phyloP scores from a whole-genome alignment of 35 echinoderm and acorn worm genomes.

The Heliocidaris tuberculata region DNA sequence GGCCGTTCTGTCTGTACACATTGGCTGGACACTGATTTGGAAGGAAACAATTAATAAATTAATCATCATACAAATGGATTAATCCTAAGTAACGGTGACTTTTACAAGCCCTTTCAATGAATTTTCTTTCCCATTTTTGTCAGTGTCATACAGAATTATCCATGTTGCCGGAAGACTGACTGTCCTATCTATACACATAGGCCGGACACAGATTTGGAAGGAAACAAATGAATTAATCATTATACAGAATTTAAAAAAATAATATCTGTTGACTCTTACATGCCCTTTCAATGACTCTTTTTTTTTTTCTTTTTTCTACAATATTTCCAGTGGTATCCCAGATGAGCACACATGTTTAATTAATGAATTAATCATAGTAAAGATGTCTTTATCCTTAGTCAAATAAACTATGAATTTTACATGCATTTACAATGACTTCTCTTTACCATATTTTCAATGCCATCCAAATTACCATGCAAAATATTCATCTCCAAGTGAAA shows the following conservation, averaged over 20 bases:
- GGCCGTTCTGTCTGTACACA: conserved; percentile 92
- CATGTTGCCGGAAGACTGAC: conserved; percentile 55
- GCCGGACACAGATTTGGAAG: conserved; percentile 68
- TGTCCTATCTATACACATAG: conserved; percentile 95
- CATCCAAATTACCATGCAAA: too few species aligned
- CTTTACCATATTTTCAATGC: too few species aligned
- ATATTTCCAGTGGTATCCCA: too few species aligned
- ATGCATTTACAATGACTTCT: not conserved
- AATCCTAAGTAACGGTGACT: too few species aligned
- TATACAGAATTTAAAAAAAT: not conserved
- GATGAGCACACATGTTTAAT: not conserved
- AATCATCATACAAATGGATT: not conserved
- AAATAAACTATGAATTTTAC: not conserved
- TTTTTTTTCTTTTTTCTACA: too few species aligned
- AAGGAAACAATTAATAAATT: not conserved
- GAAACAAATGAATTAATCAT: not conserved
- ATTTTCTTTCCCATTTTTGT: too few species aligned
- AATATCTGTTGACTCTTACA: too few species aligned
- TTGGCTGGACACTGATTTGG: conserved; percentile 85
- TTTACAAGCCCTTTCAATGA: too few species aligned
- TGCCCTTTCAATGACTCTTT: too few species aligned
- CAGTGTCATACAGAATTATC: not conserved
- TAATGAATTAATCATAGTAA: not conserved
- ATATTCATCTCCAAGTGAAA: too few species aligned
- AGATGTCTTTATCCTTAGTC: not conserved